Evolutionary conservation across 2,888 invertebrate species (phyloP), one percentile per base, ranked within the genome.

Genomic region (Agriopis aurantiaria): DNA sequence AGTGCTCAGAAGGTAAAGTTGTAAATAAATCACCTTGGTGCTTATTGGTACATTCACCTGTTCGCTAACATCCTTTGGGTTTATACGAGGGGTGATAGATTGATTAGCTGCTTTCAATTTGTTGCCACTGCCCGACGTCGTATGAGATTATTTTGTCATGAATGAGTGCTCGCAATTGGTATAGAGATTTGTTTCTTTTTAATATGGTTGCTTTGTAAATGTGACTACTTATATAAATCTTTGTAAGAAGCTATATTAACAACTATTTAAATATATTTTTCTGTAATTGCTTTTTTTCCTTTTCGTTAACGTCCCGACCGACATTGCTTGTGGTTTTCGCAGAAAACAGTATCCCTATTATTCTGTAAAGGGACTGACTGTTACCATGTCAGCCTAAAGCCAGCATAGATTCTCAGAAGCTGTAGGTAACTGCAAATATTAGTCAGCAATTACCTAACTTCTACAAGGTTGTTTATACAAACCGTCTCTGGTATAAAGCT

Each of bases 1-100:
- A 72, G 78, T 78, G 76, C 79, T 75, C 78, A 75, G 76, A 81
- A 82, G 84, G 85, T 85, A 79, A 88, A 83, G 83, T 78, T 80
- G 76, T 82, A 85, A 87, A 90, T 90, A 91, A 90, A 91, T 91
- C 88, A 87, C 82, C 80, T 82, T 78, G 76, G 75, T 83, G 82
- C 84, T 87, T 82, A 81, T 83, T 79, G 80, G 86, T 84, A 82
- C 87, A 78, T 90, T 91, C 88, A 89, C 89, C 90, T 88, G 85
- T 81, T 81, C 77, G 82, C 77, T 78, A 84, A 79, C 67, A 62
- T 69, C 40, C 60, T 81, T 82, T 80, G 75, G 75, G 72, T 73
- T 78, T 80, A 78, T 79, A 79, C 48, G 73, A 75, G 75, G 74
- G 77, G 68, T 78, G 73, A 81, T 73, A 75, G 78, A 84, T 84